These are phyloP conservation scores for Drosophila subsilvestris DNA, from an alignment of 2,888 invertebrate species.

Conservation along the genomic window DNA sequence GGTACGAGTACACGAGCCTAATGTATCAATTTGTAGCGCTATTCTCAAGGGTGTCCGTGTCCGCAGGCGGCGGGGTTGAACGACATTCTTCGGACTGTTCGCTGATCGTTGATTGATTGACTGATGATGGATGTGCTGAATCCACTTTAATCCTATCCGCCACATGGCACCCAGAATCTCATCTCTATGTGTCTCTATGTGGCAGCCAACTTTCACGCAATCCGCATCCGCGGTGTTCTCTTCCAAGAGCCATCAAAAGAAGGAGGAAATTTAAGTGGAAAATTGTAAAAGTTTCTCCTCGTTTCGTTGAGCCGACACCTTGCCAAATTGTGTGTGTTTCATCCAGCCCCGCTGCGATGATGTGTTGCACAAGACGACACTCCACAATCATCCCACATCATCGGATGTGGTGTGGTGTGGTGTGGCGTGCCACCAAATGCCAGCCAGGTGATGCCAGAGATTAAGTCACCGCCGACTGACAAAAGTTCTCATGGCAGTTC, in stretches of 20 bases:
- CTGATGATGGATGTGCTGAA: conserved; percentile 4
- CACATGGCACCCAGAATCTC: background rate
- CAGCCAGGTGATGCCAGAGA: conserved; percentile 66
- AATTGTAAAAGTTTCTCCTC: conserved; percentile 61
- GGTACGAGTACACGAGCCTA: conserved; percentile 32
- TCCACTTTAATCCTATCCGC: conserved; percentile 2
- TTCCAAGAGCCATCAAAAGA: conserved; percentile 12
- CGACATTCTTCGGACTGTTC: conserved; percentile 41
- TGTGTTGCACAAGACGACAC: conserved; percentile 36
- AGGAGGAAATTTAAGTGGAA: conserved; percentile 24
- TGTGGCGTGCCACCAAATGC: conserved; percentile 34
- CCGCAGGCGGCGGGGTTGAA: conserved; percentile 52
- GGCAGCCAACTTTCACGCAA: conserved; percentile 54
- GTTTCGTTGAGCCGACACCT: conserved; percentile 69
- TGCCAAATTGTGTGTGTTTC: conserved; percentile 71
- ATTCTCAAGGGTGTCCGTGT: conserved; percentile 68
- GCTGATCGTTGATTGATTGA: conserved; percentile 4
- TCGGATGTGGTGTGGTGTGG: conserved; percentile 38
- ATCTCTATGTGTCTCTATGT: background rate
- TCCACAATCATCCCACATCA: conserved; percentile 21
- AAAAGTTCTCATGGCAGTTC: conserved; percentile 78
- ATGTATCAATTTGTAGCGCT: conserved; percentile 64
- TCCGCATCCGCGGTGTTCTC: conserved; percentile 56
- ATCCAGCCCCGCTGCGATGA: background rate
- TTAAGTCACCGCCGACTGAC: conserved; percentile 62